Evolutionary conservation across 1,140 invertebrate genomes (phyloP), one percentile per base, ranked within the genome.

Genomic region (Gryon sp.): DNA sequence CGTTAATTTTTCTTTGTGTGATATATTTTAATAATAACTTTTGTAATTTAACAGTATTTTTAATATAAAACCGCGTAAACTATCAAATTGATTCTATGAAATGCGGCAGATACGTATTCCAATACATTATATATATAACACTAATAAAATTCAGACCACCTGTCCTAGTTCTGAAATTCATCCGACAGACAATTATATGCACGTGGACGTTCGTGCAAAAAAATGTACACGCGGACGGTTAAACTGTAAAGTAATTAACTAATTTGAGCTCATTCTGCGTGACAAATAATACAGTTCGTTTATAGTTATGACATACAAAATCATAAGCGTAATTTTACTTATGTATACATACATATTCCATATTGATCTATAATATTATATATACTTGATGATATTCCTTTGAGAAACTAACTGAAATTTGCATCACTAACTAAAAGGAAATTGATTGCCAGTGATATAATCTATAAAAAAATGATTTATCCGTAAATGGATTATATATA

Each of bases 211-310:
- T 22, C 24, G 43, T 24, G 52, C 22, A 69, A 59, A 40, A 41
- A 12, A 69, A 22, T 28, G 20, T 8, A 20, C 12, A 52, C 19
- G 52, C 52, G 14, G 45, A 69, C 52, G 34, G 36, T 41, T 69
- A 69, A 69, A 69, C 45, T 34, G n/a, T 9, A 48, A 53, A 60
- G 53, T 20, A 69, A 69, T 69, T 69, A 59, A 43, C 43, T 28
- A 59, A 40, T 59, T 19, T 14, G 28, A 40, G 45, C 59, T 57
- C 40, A 38, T 32, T 41, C 48, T 18, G 43, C 46, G 15, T 22
- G 9, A 20, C 41, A 57, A 50, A 26, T n/a, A 16, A 46, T 15
- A 46, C 15, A 14, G 32, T 43, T 53, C 2, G 4, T 40, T 63
- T 32, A 24, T n/a, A n/a, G 22, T 38, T 65, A 28, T 28, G n/a